Evolutionary conservation across 2,888 invertebrate species (phyloP).

Genomic region (Hyalella azteca): DNA sequence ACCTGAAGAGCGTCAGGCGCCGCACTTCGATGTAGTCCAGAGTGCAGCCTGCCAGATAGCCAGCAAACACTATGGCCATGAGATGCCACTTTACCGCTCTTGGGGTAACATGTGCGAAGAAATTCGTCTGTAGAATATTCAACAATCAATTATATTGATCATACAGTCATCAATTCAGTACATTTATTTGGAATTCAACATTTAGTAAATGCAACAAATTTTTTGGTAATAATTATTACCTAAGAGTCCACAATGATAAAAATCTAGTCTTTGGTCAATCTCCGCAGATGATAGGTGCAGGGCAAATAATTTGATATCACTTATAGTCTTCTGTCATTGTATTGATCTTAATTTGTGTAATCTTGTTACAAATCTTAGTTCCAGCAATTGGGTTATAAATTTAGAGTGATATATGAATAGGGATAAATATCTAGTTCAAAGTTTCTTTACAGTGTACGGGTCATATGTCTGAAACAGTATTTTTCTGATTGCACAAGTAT

Average conservation of each 20-base stretch:
- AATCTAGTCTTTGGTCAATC: background rate
- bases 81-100: background rate
- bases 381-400: no score
- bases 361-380: no score
- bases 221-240: background rate
- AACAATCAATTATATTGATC: background rate
- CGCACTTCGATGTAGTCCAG: background rate
- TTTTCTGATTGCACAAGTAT: no score
- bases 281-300: background rate
- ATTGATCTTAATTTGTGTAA: no score
- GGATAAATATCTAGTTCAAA: no score
- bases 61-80: background rate
- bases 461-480: no score
- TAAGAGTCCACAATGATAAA: background rate
- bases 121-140: background rate
- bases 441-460: no score
- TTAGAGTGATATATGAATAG: no score
- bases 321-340: background rate
- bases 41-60: background rate
- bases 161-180: background rate
- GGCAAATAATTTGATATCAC: background rate
- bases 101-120: slow-evolving; percentile 1
- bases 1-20: slow-evolving; percentile 9
- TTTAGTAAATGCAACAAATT: background rate
- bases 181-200: background rate